Conservation (phyloP, 2,113 vertebrate species). For the human (Homo sapiens) region DNA sequence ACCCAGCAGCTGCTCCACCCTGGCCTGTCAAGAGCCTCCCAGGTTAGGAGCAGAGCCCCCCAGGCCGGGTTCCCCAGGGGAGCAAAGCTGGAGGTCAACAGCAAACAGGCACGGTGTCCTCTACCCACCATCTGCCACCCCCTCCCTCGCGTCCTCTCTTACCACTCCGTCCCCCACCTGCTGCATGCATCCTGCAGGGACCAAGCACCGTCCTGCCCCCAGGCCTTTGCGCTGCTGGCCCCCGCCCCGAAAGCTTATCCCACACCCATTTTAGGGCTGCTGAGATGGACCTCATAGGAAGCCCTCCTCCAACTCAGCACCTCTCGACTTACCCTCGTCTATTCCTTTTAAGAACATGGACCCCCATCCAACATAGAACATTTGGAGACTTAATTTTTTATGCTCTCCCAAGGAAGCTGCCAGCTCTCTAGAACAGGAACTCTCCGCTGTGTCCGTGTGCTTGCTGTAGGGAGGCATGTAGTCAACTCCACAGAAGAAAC, state of each 20-base stretch:
- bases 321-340: accelerated
- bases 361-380: background rate
- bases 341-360: background rate
- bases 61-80: background rate
- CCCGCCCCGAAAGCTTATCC: accelerated
- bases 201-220: background rate
- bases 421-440: background rate
- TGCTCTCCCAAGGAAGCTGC: background rate
- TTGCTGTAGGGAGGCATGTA: background rate
- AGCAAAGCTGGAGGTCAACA: background rate
- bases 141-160: background rate
- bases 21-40: background rate
- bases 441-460: background rate
- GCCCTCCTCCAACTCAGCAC: background rate
- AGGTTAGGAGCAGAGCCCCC: background rate
- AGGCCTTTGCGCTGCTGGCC: background rate
- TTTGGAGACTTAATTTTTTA: background rate
- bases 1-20: background rate
- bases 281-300: background rate
- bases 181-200: background rate
- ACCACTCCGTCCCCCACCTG: accelerated
- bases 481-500: background rate
- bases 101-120: background rate
- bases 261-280: background rate
- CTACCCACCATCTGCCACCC: background rate